Percentiles rank a stretch among this genome's conserved stretches.
Conservation (phyloP, 2,888 invertebrate genomes). For the Celastrina argiolus region DNA sequence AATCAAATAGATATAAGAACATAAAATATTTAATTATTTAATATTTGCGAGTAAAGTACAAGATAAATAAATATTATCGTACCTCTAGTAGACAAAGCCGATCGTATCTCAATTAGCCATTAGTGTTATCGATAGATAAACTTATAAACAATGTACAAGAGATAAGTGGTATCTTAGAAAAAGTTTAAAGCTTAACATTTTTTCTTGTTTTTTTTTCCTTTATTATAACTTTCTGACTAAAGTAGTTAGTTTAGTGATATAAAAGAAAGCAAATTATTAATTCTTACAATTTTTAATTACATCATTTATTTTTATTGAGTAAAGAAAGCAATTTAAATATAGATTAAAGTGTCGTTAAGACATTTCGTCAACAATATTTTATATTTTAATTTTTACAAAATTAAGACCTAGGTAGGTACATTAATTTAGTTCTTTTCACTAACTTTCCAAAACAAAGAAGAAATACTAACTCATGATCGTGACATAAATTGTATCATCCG, state of each 20-base stretch:
- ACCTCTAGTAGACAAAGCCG: background rate
- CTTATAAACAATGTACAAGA: background rate
- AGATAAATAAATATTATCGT: background rate
- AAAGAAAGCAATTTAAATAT: too few species aligned
- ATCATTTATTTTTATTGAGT: too few species aligned
- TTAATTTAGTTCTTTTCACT: background rate
- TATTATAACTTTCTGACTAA: background rate
- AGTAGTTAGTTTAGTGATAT: too few species aligned
- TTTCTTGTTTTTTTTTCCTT: background rate
- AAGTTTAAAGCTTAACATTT: background rate
- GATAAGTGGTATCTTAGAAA: background rate
- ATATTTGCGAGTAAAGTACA: background rate
- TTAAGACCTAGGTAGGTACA: background rate
- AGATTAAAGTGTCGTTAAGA: too few species aligned
- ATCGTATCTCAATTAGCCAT: background rate
- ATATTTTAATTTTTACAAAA: background rate
- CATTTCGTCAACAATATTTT: too few species aligned
- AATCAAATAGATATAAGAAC: background rate
- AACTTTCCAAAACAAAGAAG: background rate
- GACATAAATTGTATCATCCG: background rate
- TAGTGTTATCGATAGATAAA: background rate
- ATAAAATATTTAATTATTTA: background rate
- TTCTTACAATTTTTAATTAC: too few species aligned
- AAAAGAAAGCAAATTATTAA: too few species aligned
- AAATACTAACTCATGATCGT: background rate